Base-by-base conservation (phyloP, 2,113 vertebrate genomes). In the Bostrychus sinensis region DNA sequence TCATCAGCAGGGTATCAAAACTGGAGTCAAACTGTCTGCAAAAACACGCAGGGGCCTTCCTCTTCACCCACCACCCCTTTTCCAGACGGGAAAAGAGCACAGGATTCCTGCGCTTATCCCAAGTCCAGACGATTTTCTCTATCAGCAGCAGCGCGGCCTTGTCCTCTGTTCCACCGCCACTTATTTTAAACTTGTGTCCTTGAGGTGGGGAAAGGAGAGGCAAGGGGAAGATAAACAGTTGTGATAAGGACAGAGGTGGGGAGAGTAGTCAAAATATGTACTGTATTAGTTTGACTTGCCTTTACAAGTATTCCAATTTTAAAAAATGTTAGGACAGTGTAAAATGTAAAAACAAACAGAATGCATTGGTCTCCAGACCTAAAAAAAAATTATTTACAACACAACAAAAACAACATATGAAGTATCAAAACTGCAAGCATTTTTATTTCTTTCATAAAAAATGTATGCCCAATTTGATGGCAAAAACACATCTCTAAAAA, bases 21-120 rank as follows among this genome's bases (percentile, higher is more conserved):
- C 75, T 14, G 74, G 84, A 88, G 82, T 75, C 86, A 42, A 43
- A 62, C 69, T 81, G 84, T 81, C 83, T 86, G 70, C 68, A 30
- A 50, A 79, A 81, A 81, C 68, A 79, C 56, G 28, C 37, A 9
- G 51, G 63, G 64, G 57, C 32, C 78, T 78, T 75, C 75, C 74
- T 70, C 56, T 66, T 2, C 56, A 51, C 62, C 70, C 78, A 53
- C 28, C 60, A 4, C 48, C 37, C 17, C 14, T 9, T 6, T 62
- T 61, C 42, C 62, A 11, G 51, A 56, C 56, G 28, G 58, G 26
- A 41, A 75, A 59, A 54, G 30, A 9, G n/a, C 4, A 7, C 13
- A 8, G 66, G 45, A 63, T 64, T 62, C 61, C 25, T 57, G 57
- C 25, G 46, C 68, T 77, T 66, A 66, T 66, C 51, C 77, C 57